Evolutionary conservation across 1,140 invertebrate genomes (phyloP).

Genomic region (Stratiolaelaps scimitus): DNA sequence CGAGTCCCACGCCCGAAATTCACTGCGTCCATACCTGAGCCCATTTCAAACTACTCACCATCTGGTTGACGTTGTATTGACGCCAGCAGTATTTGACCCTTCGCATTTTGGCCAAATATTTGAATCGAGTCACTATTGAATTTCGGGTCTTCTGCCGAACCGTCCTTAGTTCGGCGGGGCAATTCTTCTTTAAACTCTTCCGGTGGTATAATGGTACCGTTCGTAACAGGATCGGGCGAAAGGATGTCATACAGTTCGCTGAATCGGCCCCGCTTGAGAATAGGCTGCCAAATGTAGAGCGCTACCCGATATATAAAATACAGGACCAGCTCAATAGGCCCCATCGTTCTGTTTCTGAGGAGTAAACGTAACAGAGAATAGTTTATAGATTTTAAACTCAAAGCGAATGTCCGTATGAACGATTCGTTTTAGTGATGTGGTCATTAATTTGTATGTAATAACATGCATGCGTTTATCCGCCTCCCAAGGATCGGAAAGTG

Average conservation of each 20-base stretch:
- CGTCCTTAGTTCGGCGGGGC: neutral
- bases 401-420: too few relatives aligned
- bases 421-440: too few relatives aligned
- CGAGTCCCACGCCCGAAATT: neutral
- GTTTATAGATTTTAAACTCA: too few relatives aligned
- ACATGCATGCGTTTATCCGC: too few relatives aligned
- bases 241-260: neutral
- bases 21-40: too few relatives aligned
- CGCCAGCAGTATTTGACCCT: slow-evolving; percentile 11
- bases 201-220: neutral
- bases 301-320: neutral
- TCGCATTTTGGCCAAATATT: slow-evolving; percentile 9
- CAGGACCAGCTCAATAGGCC: neutral
- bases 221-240: neutral
- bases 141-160: too few relatives aligned
- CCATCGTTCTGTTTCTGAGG: neutral
- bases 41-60: neutral
- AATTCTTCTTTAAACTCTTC: neutral
- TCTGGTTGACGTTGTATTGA: neutral
- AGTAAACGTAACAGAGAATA: too few relatives aligned
- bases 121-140: neutral
- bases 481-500: too few relatives aligned
- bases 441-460: too few relatives aligned
- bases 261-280: neutral
- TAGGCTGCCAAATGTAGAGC: slow-evolving; percentile 1